Evolutionary conservation across 2,888 invertebrate species (phyloP).

Genomic region (Tipula helvola): DNA sequence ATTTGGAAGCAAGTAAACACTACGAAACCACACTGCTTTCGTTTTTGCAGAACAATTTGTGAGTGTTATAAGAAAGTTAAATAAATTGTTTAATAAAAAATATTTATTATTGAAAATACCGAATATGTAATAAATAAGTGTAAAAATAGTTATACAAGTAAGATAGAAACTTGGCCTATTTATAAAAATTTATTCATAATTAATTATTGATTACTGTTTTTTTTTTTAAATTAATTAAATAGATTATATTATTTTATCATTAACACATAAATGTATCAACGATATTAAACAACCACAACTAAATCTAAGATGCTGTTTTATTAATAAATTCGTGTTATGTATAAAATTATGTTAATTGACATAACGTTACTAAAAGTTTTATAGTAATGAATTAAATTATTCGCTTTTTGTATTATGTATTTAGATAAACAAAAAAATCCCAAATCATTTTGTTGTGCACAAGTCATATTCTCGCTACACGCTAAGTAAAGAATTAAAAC

Average conservation of each 20-base stretch:
- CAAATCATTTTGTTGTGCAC: background rate
- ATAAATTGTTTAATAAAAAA: background rate
- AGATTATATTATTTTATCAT: background rate
- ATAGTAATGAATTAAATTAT: background rate
- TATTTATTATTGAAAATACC: background rate
- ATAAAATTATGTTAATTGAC: background rate
- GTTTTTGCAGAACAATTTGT: conserved; percentile 75
- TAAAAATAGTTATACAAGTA: background rate
- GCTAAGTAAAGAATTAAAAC: background rate
- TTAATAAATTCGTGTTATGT: background rate
- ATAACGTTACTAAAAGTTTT: background rate
- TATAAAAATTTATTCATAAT: background rate
- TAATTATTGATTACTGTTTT: background rate
- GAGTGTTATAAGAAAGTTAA: conserved; percentile 21
- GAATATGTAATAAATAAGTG: background rate
- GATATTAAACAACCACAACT: background rate
- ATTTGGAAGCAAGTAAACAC: conserved; percentile 88
- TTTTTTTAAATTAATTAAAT: background rate
- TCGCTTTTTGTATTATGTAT: background rate
- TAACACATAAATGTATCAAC: background rate
- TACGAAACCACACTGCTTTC: conserved; percentile 90
- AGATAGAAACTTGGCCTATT: background rate
- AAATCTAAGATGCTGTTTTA: background rate
- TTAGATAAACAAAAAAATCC: background rate
- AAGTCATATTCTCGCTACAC: background rate